Conservation (phyloP, 2,797 vertebrate genomes). For the Parotocinclus haroldoi region DNA sequence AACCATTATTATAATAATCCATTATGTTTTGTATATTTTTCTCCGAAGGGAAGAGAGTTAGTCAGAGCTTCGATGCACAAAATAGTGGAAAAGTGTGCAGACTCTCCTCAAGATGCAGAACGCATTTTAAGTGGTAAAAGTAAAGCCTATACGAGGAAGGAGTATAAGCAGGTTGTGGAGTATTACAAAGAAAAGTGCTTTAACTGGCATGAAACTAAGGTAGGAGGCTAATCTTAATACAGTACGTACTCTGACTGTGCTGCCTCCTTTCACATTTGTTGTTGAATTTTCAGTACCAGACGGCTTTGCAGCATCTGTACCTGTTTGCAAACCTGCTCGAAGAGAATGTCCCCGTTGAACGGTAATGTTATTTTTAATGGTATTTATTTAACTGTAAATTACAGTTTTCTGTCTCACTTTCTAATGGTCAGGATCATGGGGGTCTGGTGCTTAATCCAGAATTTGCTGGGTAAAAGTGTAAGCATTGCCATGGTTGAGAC, state of each 20-base stretch:
- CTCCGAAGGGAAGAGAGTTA: conserved; percentile 12
- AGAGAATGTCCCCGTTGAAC: conserved; percentile 30
- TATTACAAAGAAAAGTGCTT: conserved; percentile 31
- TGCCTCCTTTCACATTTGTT: neutral
- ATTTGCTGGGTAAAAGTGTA: no score
- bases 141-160: conserved; percentile 16
- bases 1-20: no score
- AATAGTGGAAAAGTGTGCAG: conserved; percentile 15
- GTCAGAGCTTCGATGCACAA: conserved; percentile 7
- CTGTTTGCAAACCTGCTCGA: conserved; percentile 31
- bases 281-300: conserved; percentile 13
- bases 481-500: no score
- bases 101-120: conserved; percentile 23
- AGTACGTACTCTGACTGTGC: neutral
- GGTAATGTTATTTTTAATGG: no score
- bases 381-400: no score
- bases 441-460: no score
- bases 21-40: neutral
- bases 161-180: conserved; percentile 35
- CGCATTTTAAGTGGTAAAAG: conserved; percentile 8
- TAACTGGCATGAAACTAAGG: conserved; percentile 33
- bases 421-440: no score
- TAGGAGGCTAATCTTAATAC: neutral
- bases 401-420: neutral
- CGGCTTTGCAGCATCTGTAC: conserved; percentile 36